Evolutionary conservation across 2,797 vertebrate species (phyloP).

Genomic region (Acrossocheilus wenchowensis): DNA sequence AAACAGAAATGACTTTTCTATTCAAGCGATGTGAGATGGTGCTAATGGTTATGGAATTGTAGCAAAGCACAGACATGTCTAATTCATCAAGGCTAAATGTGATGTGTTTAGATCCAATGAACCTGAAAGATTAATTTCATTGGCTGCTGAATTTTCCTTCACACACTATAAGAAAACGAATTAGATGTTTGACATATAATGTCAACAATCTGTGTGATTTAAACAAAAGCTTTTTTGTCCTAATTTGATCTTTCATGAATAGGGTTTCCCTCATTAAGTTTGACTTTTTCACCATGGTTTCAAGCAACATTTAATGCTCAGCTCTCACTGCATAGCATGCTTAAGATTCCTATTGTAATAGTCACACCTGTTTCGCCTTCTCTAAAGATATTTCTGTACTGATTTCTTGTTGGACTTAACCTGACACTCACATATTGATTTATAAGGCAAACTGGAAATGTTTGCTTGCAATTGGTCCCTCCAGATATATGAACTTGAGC

Average conservation of each 20-base stretch:
- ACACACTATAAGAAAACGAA: conserved; percentile 36
- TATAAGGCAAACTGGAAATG: conserved; percentile 16
- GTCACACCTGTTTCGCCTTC: neutral
- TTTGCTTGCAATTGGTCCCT: neutral
- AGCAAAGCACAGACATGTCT: conserved; percentile 21
- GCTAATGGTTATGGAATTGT: conserved; percentile 33
- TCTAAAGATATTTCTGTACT: neutral
- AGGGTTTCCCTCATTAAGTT: conserved; percentile 38
- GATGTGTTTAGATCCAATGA: conserved; percentile 26
- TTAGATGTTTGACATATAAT: conserved; percentile 48
- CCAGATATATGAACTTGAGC: neutral
- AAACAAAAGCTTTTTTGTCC: conserved; percentile 47
- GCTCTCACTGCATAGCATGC: conserved; percentile 11
- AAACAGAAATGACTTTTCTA: neutral
- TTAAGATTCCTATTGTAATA: conserved; percentile 19
- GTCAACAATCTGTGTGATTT: conserved; percentile 48
- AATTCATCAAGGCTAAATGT: conserved; percentile 42
- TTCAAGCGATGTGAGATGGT: conserved; percentile 31
- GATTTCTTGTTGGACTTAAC: neutral
- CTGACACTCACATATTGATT: conserved; percentile 10
- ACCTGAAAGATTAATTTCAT: conserved; percentile 29
- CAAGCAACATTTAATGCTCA: neutral
- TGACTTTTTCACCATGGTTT: neutral
- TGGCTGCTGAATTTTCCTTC: conserved; percentile 34
- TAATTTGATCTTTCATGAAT: conserved; percentile 20